Conservation (phyloP, 2,888 invertebrate species). For the Tipula unca region DNA sequence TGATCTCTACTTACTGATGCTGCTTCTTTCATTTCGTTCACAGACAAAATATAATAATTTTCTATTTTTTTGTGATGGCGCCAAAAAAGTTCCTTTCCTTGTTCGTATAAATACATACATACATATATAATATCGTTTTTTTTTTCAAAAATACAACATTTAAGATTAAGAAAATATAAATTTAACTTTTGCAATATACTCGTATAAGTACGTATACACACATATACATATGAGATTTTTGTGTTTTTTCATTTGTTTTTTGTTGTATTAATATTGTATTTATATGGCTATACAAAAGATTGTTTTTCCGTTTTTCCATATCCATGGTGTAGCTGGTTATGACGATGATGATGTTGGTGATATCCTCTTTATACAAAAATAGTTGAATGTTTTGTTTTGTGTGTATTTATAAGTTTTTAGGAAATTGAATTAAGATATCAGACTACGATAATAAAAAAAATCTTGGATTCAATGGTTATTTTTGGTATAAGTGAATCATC, state of each 20-base stretch:
- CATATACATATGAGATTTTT: neutral
- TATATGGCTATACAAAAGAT: neutral
- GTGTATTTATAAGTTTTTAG: neutral
- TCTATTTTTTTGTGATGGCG: constrained; percentile 3
- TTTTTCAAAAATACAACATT: neutral
- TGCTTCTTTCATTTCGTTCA: neutral
- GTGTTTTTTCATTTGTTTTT: neutral
- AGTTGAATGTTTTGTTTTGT: neutral
- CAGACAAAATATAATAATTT: neutral
- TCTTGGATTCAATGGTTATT: neutral
- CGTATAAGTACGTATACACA: neutral
- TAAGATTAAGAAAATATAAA: neutral
- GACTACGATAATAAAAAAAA: neutral
- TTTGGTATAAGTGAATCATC: neutral
- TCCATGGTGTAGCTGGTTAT: neutral
- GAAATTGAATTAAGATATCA: constrained; percentile 8
- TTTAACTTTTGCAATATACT: neutral
- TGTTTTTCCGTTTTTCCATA: neutral
- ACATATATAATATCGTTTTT: neutral
- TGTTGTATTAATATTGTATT: neutral
- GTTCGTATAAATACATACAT: neutral
- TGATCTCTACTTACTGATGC: neutral
- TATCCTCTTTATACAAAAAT: neutral
- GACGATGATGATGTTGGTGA: neutral
- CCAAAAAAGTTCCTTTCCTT: neutral